Base-by-base conservation (phyloP, 2,113 vertebrate species). In the Nothoprocta pentlandii region DNA sequence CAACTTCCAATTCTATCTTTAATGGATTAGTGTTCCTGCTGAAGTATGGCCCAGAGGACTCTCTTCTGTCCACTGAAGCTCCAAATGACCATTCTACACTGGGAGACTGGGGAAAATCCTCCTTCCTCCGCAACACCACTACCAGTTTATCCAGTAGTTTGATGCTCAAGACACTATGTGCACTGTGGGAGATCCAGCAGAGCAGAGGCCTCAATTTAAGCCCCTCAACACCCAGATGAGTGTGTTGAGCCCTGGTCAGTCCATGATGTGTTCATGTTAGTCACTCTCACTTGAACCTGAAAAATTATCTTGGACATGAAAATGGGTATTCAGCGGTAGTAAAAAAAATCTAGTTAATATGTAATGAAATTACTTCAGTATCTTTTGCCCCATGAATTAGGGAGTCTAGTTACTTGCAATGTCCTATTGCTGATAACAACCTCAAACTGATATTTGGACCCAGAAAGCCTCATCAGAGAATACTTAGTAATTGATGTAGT, bases 1-100 rank as follows among this genome's bases (percentile, higher is more conserved):
- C 62, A 71, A 14, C 26, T 91, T 82, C 82, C 34, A 34, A 34
- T 76, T 92, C 44, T 20, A 5, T 66, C 51, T 87, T 92, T 79
- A 89, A 68, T 25, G 28, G 79, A 91, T 32, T n/a, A 42, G 16
- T 1, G 0, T 5, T 92, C 7, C 34, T 14, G 32, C 21, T 63
- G 62, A 58, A 91, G 20, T 36, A 66, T 12, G 76, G 25, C 4
- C 64, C 42, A 32, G 51, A 28, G 84, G 90, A 0, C 42, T 47
- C 62, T 59, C 26, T 67, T 80, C 41, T 56, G 53, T 58, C 53
- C 49, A 25, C 4, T 70, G 26, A 46, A 56, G 23, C 5, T 92
- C 53, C 42, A 53, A 71, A 36, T 21, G 23, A 25, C 47, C 34
- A 71, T 39, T 53, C 51, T 49, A 53, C 23, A 71, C 68, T 34